phyloP scores from a whole-genome alignment of 1,140 invertebrate genomes.

The Tetraneura akinire region DNA sequence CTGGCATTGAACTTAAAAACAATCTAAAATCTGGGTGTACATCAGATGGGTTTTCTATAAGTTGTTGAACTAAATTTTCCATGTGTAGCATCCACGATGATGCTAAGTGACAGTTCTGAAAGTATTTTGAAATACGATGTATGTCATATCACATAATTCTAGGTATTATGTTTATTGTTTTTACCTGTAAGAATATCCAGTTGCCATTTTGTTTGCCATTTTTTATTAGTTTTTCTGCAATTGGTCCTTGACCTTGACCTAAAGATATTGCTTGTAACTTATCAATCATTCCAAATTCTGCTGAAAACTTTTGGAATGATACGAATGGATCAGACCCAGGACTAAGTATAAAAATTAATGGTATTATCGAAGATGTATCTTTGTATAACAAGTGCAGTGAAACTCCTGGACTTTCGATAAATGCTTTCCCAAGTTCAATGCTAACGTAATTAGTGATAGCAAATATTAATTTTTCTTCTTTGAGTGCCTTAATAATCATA shows the following conservation, averaged over 20 bases:
- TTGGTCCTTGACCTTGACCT: conserved; percentile 85
- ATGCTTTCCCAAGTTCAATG: conserved; percentile 72
- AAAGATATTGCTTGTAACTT: conserved; percentile 82
- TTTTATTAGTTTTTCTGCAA: conserved; percentile 81
- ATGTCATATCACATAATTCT: not conserved
- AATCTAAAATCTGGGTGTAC: conserved; percentile 72
- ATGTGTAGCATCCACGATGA: conserved; percentile 85
- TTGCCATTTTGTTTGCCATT: conserved; percentile 69
- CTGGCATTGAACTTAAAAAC: conserved; percentile 86
- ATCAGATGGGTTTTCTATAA: conserved; percentile 66
- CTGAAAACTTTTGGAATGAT: conserved; percentile 75
- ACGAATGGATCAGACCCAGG: conserved; percentile 87
- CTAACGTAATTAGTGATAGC: conserved; percentile 78
- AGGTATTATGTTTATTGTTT: not conserved
- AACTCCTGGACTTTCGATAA: conserved; percentile 75
- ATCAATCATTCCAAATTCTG: conserved; percentile 74
- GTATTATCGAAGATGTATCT: conserved; percentile 72
- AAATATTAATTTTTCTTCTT: conserved; percentile 80
- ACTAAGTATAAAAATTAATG: conserved; percentile 86
- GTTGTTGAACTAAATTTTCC: conserved; percentile 70
- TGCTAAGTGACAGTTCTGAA: conserved; percentile 87
- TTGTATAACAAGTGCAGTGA: conserved; percentile 71
- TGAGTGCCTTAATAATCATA: conserved; percentile 75
- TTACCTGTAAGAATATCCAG: conserved; percentile 80
- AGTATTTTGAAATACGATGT: conserved; percentile 29